Conservation (phyloP, 2,888 invertebrate species). For the Xestia xanthographa region DNA sequence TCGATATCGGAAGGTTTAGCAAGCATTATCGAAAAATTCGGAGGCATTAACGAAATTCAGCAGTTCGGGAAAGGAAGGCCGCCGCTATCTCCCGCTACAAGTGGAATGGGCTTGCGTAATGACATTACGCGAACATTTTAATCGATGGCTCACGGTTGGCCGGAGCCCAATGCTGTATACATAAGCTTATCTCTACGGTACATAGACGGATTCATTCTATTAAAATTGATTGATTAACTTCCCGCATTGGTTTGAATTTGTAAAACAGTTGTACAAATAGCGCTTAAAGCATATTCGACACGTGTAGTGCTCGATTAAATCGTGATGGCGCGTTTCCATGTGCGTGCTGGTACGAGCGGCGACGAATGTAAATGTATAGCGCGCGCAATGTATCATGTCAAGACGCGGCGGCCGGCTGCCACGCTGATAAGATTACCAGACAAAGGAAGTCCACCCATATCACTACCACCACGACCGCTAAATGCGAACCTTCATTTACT, state of each 20-base stretch:
- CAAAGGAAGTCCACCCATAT: slow-evolving; percentile 90
- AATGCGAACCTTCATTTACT: slow-evolving; percentile 88
- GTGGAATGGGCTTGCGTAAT: slow-evolving; percentile 78
- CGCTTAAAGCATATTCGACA: slow-evolving; percentile 52
- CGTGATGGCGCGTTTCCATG: slow-evolving; percentile 45
- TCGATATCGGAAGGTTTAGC: slow-evolving; percentile 73
- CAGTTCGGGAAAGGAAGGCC: slow-evolving; percentile 69
- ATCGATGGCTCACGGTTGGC: slow-evolving; percentile 82
- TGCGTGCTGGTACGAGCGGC: slow-evolving; percentile 56
- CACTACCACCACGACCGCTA: slow-evolving; percentile 87
- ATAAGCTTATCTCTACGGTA: slow-evolving; percentile 73
- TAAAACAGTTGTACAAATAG: slow-evolving; percentile 59
- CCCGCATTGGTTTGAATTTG: slow-evolving; percentile 60
- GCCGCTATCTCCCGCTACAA: slow-evolving; percentile 76
- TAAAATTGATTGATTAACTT: slow-evolving; percentile 79
- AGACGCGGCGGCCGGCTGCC: slow-evolving; percentile 83
- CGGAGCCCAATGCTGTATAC: slow-evolving; percentile 77
- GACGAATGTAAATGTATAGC: slow-evolving; percentile 79
- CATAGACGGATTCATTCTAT: slow-evolving; percentile 73
- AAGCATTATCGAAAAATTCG: slow-evolving; percentile 77
- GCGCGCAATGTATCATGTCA: slow-evolving; percentile 88
- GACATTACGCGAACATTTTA: slow-evolving; percentile 85
- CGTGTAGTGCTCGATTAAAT: slow-evolving; percentile 43
- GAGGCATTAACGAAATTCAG: slow-evolving; percentile 78
- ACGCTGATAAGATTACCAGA: slow-evolving; percentile 89